Base-by-base conservation (phyloP, 2,797 vertebrate species). In the Sebastes baramenuke region DNA sequence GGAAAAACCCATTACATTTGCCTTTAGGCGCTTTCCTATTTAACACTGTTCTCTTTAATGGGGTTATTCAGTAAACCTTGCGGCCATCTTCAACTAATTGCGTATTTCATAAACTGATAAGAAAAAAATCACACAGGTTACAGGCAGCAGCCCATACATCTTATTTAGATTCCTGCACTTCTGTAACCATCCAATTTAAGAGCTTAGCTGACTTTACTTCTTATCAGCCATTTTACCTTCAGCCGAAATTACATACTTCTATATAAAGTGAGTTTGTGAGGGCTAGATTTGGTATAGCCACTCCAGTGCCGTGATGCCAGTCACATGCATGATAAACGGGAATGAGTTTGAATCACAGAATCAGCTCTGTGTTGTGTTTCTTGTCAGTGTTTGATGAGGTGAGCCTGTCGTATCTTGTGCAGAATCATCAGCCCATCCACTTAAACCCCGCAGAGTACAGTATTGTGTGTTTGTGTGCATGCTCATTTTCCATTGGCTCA, bases 91-190 rank as follows among this genome's bases (percentile, higher is more conserved):
- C 77, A 90, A 77, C 90, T 94, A 93, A 94, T 94, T 93, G 87
- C 91, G 81, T 92, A 88, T 93, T 94, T 93, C 87, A 92, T 91
- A 94, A 93, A 93, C 82, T 89, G 88, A 94, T 94, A 89, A 89
- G 83, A 69, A 88, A 81, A 49, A 93, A 90, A 87, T 82, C 80
- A 62, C 66, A 81, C 85, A 89, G 88, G 88, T 93, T 87, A 89
- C 77, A 88, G 84, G 70, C 84, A 76, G 70, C 70, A 84, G 84
- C 82, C 72, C 69, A 83, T 88, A 85, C 72, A 38, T 90, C 82
- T 88, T 90, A 92, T 91, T 92, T 89, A 88, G 83, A 88, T 87
- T 83, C 64, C 29, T 67, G 56, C 68, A 83, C 81, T 89, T 75
- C 83, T 81, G 58, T 70, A 87, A 82, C 74, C 76, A 84, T 87